Evolutionary conservation across 2,797 vertebrate species (phyloP).

Genomic region (Hemitrygon akajei): DNA sequence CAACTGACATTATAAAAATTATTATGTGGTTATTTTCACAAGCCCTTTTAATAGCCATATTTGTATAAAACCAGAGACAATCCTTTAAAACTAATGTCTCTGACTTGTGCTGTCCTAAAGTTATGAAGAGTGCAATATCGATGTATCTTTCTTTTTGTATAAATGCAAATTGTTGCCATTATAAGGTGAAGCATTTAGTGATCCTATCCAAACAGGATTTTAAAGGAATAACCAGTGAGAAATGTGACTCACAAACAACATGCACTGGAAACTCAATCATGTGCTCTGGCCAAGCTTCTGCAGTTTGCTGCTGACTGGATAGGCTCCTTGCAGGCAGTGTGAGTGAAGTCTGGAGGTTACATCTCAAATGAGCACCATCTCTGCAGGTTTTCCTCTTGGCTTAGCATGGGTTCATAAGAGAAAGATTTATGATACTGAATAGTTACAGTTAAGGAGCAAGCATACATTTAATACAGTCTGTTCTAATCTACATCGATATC

Average conservation of each 20-base stretch:
- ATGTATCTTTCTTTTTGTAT: neutral
- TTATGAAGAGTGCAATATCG: neutral
- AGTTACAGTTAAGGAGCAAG: constrained; percentile 1
- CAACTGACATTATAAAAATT: neutral
- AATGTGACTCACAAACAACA: neutral
- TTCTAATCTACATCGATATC: neutral
- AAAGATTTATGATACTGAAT: constrained; percentile 19
- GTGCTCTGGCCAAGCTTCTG: neutral
- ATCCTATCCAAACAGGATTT: neutral
- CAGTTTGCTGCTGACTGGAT: neutral
- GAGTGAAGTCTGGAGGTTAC: constrained; percentile 16
- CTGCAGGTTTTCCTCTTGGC: constrained; percentile 22
- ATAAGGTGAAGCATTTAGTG: neutral
- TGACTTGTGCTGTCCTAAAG: neutral
- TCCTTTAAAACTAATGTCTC: neutral
- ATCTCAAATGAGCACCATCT: constrained; percentile 6
- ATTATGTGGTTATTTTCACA: neutral
- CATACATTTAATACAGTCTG: neutral
- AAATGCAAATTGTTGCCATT: neutral
- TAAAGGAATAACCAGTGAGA: neutral
- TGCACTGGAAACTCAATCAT: neutral
- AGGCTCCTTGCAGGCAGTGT: neutral
- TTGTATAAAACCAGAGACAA: neutral
- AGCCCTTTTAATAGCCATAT: neutral
- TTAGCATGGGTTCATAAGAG: constrained; percentile 28